Evolutionary conservation across 2,888 invertebrate species (phyloP).

Genomic region (Rhagium mordax): DNA sequence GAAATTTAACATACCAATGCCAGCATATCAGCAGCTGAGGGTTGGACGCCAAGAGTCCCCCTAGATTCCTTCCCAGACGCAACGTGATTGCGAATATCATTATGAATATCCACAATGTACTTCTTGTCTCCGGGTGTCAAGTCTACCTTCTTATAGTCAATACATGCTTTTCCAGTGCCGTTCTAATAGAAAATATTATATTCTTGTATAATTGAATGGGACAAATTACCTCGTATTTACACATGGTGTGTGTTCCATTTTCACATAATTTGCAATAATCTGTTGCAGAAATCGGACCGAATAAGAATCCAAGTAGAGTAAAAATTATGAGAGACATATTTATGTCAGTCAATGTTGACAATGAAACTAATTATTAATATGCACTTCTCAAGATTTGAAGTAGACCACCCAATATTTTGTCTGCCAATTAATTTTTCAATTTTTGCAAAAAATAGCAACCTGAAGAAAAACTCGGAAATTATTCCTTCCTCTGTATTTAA

Average conservation of each 20-base stretch:
- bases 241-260: constrained; percentile 53
- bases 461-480: not conserved
- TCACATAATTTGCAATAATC: constrained; percentile 54
- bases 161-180: constrained; percentile 46
- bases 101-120: constrained; percentile 54
- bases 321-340: constrained; percentile 8
- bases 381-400: too few species aligned
- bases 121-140: constrained; percentile 45
- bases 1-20: constrained; percentile 48
- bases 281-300: not conserved
- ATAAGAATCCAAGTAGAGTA: not conserved
- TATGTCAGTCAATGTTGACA: not conserved
- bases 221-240: constrained; percentile 48
- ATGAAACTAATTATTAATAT: not conserved
- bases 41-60: constrained; percentile 51
- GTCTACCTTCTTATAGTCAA: constrained; percentile 45
- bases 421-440: too few species aligned
- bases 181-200: constrained; percentile 36
- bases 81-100: constrained; percentile 55
- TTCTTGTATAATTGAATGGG: not conserved
- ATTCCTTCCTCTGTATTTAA: constrained; percentile 9
- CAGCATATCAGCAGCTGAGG: constrained; percentile 53
- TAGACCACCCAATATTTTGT: too few species aligned
- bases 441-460: not conserved
- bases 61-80: constrained; percentile 53